Percentiles rank a stretch among this genome's conserved stretches.
Conservation (phyloP, 1,140 invertebrate species). For the Hormaphis cornu region DNA sequence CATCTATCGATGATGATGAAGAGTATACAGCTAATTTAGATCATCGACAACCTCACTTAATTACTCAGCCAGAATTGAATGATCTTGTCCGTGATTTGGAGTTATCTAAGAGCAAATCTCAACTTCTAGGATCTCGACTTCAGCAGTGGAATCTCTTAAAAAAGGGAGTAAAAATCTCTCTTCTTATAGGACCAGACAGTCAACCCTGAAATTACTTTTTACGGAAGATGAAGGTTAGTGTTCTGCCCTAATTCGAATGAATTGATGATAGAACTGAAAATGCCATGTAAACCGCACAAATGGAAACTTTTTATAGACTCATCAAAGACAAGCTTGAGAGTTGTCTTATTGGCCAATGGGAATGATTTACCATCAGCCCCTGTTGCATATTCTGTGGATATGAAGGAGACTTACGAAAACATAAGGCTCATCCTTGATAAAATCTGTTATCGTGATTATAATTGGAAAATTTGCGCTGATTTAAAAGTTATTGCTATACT, state of each 20-base stretch:
- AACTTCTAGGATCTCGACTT: neutral
- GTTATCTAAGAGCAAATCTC: neutral
- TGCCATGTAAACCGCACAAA: neutral
- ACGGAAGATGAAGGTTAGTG: neutral
- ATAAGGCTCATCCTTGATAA: neutral
- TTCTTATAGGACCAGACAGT: neutral
- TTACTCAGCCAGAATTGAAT: neutral
- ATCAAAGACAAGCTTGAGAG: constrained; percentile 33
- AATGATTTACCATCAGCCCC: constrained; percentile 22
- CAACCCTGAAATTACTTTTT: neutral
- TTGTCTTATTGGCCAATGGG: constrained; percentile 24
- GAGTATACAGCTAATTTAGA: neutral
- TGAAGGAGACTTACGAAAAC: constrained; percentile 22
- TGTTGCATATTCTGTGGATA: constrained; percentile 8
- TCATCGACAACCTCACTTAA: neutral
- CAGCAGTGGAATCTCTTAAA: neutral
- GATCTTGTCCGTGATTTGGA: neutral
- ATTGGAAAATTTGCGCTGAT: constrained; percentile 30
- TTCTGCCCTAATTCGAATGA: neutral
- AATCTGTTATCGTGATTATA: neutral
- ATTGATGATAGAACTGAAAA: neutral
- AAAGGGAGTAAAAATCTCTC: neutral
- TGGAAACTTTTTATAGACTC: constrained; percentile 33
- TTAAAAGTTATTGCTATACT: constrained; percentile 32
- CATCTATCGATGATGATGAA: neutral